Base-by-base conservation (phyloP, 2,113 vertebrate genomes). In the Platichthys flesus region DNA sequence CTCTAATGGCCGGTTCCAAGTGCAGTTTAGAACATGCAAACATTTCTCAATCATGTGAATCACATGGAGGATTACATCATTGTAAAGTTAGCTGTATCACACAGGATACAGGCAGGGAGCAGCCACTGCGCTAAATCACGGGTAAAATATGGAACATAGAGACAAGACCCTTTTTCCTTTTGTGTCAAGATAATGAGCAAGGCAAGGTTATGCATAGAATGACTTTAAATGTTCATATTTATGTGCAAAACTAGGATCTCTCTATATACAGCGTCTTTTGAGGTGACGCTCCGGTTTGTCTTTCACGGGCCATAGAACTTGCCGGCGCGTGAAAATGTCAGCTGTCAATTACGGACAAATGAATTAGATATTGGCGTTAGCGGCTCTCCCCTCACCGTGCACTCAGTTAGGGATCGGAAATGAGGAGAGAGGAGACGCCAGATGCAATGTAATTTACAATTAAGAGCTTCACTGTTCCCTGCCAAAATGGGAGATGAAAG, bases 401-500 rank as follows among this genome's bases (percentile, higher is more conserved):
- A 49, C 67, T 67, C 67, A 60, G 67, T 83, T 59, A 85, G 61
- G 57, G 28, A 21, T 12, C 0, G 6, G 20, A 51, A 18, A 51
- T 51, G 57, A 71, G 79, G 82, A 70, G 78, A 64, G 64, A 70
- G 23, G 64, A 12, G 56, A 60, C 37, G 86, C 83, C 82, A 90
- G 89, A 81, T 91, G 88, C 83, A 65, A 55, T 55, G 74, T 81
- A 87, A 91, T 90, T 81, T 79, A 90, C 83, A 90, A 90, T 91
- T 89, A 91, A 75, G 75, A 75, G 78, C 75, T 21, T 68, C 76
- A 28, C 23, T 35, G 72, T 76, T 69, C 58, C 15, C 21, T 85
- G 91, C 86, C 87, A 89, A 83, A 86, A 84, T 80, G 65, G 73
- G 80, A 82, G 85, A 89, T 88, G 82, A 84, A 56, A 74, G 78